Evolutionary conservation across 2,888 invertebrate genomes (phyloP).

Genomic region (Automeris io): DNA sequence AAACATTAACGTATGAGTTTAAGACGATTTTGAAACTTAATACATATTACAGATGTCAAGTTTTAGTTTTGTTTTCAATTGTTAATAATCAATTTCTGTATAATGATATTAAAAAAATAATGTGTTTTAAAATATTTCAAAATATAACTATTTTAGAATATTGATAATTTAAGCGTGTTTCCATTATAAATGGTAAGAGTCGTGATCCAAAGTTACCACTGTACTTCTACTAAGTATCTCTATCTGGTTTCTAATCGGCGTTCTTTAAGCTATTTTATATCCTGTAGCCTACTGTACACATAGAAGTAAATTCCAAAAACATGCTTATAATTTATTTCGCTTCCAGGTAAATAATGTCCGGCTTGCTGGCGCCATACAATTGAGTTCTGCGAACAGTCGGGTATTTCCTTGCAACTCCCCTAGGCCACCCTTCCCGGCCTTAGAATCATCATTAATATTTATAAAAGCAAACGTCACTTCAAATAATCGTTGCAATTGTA

Average conservation of each 20-base stretch:
- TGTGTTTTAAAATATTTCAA: too few relatives aligned
- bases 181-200: too few relatives aligned
- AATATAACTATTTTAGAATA: too few relatives aligned
- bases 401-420: constrained; percentile 58
- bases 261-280: constrained; percentile 6
- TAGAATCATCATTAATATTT: constrained; percentile 57
- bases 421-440: constrained; percentile 39
- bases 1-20: too few relatives aligned
- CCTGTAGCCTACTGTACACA: constrained; percentile 6
- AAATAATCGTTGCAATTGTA: constrained; percentile 4
- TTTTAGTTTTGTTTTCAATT: too few relatives aligned
- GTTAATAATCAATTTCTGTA: too few relatives aligned
- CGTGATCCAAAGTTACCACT: too few relatives aligned
- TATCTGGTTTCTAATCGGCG: neutral
- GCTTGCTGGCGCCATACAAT: constrained; percentile 55
- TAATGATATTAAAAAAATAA: too few relatives aligned
- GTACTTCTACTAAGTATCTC: too few relatives aligned
- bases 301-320: constrained; percentile 40
- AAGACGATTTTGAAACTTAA: too few relatives aligned
- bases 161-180: too few relatives aligned
- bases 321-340: constrained; percentile 56
- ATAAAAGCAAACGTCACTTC: constrained; percentile 37
- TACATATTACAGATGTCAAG: too few relatives aligned
- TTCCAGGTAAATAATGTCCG: constrained; percentile 53
- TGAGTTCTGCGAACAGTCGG: constrained; percentile 58